Conservation (phyloP, 2,888 invertebrate species). For the Watsonalla cultraria region DNA sequence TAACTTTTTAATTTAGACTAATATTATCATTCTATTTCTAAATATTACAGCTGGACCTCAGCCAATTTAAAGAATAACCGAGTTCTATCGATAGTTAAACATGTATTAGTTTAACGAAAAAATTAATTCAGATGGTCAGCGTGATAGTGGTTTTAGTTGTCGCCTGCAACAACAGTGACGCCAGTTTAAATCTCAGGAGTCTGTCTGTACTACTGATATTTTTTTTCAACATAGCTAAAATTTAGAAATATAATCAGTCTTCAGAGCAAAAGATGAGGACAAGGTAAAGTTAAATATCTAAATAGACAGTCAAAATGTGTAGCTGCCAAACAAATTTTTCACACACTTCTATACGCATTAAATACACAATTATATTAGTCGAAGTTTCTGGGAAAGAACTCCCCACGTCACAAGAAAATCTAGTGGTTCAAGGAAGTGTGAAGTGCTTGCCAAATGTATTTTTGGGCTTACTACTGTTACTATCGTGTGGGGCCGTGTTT, state of each 20-base stretch:
- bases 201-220: too few relatives aligned
- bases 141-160: too few relatives aligned
- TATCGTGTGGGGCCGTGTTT: slow-evolving; percentile 37
- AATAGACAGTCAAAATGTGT: slow-evolving; percentile 1
- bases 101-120: slow-evolving; percentile 7
- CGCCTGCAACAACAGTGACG: too few relatives aligned
- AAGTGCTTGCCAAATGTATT: slow-evolving; percentile 64
- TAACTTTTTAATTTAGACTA: background rate
- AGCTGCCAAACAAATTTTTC: slow-evolving; percentile 4
- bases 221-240: too few relatives aligned
- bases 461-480: slow-evolving; percentile 36
- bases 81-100: slow-evolving; percentile 3
- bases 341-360: slow-evolving; percentile 1
- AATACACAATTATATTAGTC: slow-evolving; percentile 6
- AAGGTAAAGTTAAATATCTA: background rate
- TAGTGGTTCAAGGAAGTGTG: slow-evolving; percentile 55
- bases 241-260: too few relatives aligned
- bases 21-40: background rate
- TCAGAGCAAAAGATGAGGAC: background rate
- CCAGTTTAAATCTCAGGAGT: too few relatives aligned
- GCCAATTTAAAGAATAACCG: slow-evolving; percentile 10
- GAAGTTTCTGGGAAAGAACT: slow-evolving; percentile 26
- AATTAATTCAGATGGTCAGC: too few relatives aligned
- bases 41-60: slow-evolving; percentile 2
- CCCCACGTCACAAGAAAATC: slow-evolving; percentile 40